Conservation (phyloP, 1,140 invertebrate genomes). For the Papilio polytes region DNA sequence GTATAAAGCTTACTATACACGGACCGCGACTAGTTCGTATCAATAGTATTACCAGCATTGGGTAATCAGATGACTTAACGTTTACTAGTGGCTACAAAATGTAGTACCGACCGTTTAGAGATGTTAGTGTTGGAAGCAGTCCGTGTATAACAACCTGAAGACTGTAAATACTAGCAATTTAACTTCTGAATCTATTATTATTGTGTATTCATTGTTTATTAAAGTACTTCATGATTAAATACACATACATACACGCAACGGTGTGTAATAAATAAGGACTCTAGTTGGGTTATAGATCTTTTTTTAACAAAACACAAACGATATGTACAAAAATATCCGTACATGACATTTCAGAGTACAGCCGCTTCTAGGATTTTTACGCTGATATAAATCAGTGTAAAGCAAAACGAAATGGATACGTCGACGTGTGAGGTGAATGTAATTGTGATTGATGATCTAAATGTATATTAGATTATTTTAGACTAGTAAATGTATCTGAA, state of each 20-base stretch:
- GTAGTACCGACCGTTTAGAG: not conserved
- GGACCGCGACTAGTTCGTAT: not conserved
- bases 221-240: not conserved
- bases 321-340: not conserved
- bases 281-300: not conserved
- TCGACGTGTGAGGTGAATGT: not conserved
- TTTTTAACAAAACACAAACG: not conserved
- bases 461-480: not conserved
- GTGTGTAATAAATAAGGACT: not conserved
- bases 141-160: not conserved
- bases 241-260: not conserved
- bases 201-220: not conserved
- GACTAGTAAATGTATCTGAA: not conserved
- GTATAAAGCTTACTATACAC: slow-evolving; percentile 30
- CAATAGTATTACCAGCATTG: not conserved
- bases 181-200: not conserved
- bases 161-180: not conserved
- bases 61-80: not conserved
- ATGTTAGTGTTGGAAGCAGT: not conserved
- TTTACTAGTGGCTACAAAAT: too few relatives aligned
- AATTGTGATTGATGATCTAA: slow-evolving; percentile 12
- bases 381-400: not conserved
- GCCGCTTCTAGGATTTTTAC: not conserved
- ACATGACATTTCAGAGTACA: too few relatives aligned
- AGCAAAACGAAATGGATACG: slow-evolving; percentile 4